Evolutionary conservation across 2,888 invertebrate genomes (phyloP).

Genomic region (Rhimphoctona megacephalus): DNA sequence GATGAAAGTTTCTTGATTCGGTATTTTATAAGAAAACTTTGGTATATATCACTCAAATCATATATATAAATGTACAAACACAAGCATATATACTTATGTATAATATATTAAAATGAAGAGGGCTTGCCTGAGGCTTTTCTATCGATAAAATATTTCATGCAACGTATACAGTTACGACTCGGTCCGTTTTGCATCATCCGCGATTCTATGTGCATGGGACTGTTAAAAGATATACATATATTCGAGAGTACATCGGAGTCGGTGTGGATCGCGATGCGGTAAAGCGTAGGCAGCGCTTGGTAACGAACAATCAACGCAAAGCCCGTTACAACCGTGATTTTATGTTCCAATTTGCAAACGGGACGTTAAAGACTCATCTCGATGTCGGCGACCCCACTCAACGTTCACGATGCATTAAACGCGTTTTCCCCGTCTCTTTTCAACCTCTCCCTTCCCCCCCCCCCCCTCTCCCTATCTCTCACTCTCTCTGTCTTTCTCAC

Average conservation of each 20-base stretch:
- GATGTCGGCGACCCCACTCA: conserved; percentile 71
- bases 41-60: not conserved
- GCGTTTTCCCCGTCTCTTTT: conserved; percentile 15
- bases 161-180: conserved; percentile 55
- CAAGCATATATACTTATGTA: not conserved
- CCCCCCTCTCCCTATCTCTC: not conserved
- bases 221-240: conserved; percentile 7
- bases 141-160: conserved; percentile 59
- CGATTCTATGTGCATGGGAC: conserved; percentile 7
- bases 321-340: conserved; percentile 82
- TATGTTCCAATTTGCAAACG: conserved; percentile 84
- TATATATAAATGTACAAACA: not conserved
- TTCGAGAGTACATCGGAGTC: not conserved
- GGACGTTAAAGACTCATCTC: conserved; percentile 74
- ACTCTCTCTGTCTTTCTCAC: not conserved
- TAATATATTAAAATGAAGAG: not conserved
- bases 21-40: not conserved
- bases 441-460: conserved; percentile 24
- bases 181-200: conserved; percentile 48
- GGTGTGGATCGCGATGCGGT: conserved; percentile 48
- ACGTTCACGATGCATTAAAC: conserved; percentile 46
- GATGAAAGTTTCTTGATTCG: not conserved
- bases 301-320: conserved; percentile 83
- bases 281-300: conserved; percentile 78
- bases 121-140: conserved; percentile 45